Conservation (phyloP, 2,888 invertebrate genomes). For the Mechanitis mazaeus region DNA sequence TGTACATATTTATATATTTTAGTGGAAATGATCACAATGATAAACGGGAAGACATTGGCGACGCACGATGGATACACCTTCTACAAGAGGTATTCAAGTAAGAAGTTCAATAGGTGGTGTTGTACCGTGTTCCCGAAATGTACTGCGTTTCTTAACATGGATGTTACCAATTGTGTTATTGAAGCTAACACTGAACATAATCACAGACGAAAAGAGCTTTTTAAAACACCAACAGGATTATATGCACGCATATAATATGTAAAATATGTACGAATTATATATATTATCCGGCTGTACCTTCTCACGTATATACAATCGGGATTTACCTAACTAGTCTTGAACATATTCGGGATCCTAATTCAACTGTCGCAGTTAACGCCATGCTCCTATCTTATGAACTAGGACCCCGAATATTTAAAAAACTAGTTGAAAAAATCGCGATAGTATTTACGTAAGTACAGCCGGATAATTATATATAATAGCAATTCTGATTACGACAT, state of each 20-base stretch:
- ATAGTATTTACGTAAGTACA: too few species aligned
- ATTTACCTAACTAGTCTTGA: too few species aligned
- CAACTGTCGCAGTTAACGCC: too few species aligned
- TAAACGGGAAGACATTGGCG: conserved; percentile 31
- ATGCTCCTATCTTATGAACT: too few species aligned
- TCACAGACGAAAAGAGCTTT: conserved; percentile 12
- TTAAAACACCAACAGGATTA: conserved; percentile 12
- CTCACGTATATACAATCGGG: too few species aligned
- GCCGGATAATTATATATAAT: too few species aligned
- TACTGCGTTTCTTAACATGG: conserved; percentile 21
- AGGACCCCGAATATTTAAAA: too few species aligned
- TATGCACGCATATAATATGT: conserved; percentile 17
- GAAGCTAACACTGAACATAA: conserved; percentile 19
- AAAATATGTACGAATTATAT: too few species aligned
- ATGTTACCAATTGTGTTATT: conserved; percentile 15
- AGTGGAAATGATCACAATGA: conserved; percentile 34
- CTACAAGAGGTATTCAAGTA: conserved; percentile 29
- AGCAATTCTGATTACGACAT: too few species aligned
- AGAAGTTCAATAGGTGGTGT: conserved; percentile 32
- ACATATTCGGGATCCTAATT: too few species aligned
- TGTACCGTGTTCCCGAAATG: conserved; percentile 36
- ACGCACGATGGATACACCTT: conserved; percentile 30
- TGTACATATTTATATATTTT: conserved; percentile 13
- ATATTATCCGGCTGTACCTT: too few species aligned
- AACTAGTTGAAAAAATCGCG: too few species aligned